phyloP scores from a whole-genome alignment of 1,140 invertebrate species.

The Mactra quadrangularis region DNA sequence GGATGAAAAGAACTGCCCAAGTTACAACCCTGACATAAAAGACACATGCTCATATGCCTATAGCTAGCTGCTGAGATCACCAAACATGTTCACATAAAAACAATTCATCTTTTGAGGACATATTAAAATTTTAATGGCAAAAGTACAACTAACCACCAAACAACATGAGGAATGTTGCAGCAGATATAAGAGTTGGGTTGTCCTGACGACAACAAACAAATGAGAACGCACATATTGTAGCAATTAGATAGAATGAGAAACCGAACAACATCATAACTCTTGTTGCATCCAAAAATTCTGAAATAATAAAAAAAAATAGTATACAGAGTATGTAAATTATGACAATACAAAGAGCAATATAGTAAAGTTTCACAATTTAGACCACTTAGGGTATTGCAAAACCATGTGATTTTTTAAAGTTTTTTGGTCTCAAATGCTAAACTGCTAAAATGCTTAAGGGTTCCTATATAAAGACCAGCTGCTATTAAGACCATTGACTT shows the following conservation, averaged over 20 bases:
- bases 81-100: too few relatives aligned
- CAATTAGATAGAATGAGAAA: constrained; percentile 26
- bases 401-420: neutral
- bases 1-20: too few relatives aligned
- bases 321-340: too few relatives aligned
- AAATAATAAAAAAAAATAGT: constrained; percentile 7
- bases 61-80: too few relatives aligned
- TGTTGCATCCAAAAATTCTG: constrained; percentile 49
- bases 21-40: too few relatives aligned
- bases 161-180: constrained; percentile 31
- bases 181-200: constrained; percentile 24
- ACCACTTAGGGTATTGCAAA: too few relatives aligned
- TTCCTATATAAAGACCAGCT: too few relatives aligned
- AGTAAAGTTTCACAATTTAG: neutral
- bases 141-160: constrained; percentile 39
- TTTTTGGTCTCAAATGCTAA: neutral
- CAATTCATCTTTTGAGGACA: too few relatives aligned
- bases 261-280: constrained; percentile 52
- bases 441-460: too few relatives aligned
- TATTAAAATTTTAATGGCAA: neutral
- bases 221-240: constrained; percentile 21
- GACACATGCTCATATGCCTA: too few relatives aligned
- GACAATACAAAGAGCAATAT: too few relatives aligned
- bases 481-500: too few relatives aligned
- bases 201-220: constrained; percentile 14